These are phyloP conservation scores for Axea sp. DNA, from an alignment of 2,888 invertebrate species.

Conservation along the genomic window DNA sequence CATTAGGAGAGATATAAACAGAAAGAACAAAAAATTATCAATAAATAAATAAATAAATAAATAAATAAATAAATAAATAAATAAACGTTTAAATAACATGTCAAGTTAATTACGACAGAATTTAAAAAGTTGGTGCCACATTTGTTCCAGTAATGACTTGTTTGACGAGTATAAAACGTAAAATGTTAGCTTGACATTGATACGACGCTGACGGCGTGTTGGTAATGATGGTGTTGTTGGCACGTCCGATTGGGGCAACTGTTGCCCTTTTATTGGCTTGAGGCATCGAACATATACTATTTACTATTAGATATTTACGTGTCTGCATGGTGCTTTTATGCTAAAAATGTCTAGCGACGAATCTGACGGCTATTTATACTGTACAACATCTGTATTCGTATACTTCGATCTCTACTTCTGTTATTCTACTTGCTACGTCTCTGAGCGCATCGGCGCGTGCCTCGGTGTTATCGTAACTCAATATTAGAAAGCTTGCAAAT, in stretches of 20 bases:
- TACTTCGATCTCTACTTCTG: slow-evolving; percentile 62
- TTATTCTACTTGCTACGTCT: slow-evolving; percentile 63
- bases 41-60: slow-evolving; percentile 6
- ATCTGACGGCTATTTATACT: slow-evolving; percentile 68
- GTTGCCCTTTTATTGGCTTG: slow-evolving; percentile 69
- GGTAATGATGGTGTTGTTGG: slow-evolving; percentile 75
- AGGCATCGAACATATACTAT: slow-evolving; percentile 70
- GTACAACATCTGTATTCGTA: slow-evolving; percentile 63
- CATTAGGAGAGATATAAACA: slow-evolving; percentile 27
- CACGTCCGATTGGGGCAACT: slow-evolving; percentile 70
- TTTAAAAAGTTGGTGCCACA: slow-evolving; percentile 31
- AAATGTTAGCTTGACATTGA: slow-evolving; percentile 61
- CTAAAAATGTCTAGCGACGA: slow-evolving; percentile 73
- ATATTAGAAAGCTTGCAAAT: slow-evolving; percentile 76
- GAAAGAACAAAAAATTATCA: no score
- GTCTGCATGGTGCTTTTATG: slow-evolving; percentile 76
- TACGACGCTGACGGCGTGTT: slow-evolving; percentile 70
- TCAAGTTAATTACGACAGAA: slow-evolving; percentile 25
- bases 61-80: slow-evolving; percentile 14
- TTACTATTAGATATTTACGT: slow-evolving; percentile 70
- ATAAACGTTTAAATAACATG: slow-evolving; percentile 8
- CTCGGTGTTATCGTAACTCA: slow-evolving; percentile 71
- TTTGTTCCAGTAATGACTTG: slow-evolving; percentile 44
- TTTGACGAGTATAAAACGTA: slow-evolving; percentile 44
- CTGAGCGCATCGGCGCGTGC: slow-evolving; percentile 68